phyloP scores from a whole-genome alignment of 2,888 invertebrate genomes.

The Drosophila aldrichi region DNA sequence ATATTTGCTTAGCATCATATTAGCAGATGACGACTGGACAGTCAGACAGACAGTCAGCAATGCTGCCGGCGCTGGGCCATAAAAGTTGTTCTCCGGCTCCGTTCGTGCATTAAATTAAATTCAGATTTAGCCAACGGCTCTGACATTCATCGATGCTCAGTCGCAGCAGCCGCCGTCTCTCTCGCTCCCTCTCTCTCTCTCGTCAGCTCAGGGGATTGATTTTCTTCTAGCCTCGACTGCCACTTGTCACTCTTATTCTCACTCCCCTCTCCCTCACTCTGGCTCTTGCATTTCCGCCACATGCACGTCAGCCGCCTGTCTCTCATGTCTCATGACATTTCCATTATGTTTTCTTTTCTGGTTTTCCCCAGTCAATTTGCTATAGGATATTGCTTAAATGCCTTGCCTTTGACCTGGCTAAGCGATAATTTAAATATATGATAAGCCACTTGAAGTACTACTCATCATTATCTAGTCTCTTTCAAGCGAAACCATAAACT shows the following conservation, averaged over 20 bases:
- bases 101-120: constrained; percentile 81
- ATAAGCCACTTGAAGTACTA: neutral
- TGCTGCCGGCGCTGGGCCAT: constrained; percentile 38
- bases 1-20: constrained; percentile 75
- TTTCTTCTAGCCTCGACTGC: constrained; percentile 45
- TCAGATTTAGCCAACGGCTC: constrained; percentile 71
- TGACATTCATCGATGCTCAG: constrained; percentile 61
- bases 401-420: constrained; percentile 1
- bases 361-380: constrained; percentile 22
- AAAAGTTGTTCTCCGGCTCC: constrained; percentile 72
- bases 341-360: constrained; percentile 35
- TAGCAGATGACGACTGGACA: constrained; percentile 63
- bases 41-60: neutral
- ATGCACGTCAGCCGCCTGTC: constrained; percentile 58
- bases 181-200: constrained; percentile 8
- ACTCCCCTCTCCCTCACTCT: constrained; percentile 23
- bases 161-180: constrained; percentile 32
- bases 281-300: constrained; percentile 56
- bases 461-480: neutral
- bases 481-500: neutral
- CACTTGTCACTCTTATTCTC: constrained; percentile 55
- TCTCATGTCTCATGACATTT: constrained; percentile 60
- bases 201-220: constrained; percentile 35
- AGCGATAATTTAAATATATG: constrained; percentile 2
- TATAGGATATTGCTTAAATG: constrained; percentile 28